Base-by-base conservation (phyloP, 1,140 invertebrate species). In the Episyrphus balteatus region DNA sequence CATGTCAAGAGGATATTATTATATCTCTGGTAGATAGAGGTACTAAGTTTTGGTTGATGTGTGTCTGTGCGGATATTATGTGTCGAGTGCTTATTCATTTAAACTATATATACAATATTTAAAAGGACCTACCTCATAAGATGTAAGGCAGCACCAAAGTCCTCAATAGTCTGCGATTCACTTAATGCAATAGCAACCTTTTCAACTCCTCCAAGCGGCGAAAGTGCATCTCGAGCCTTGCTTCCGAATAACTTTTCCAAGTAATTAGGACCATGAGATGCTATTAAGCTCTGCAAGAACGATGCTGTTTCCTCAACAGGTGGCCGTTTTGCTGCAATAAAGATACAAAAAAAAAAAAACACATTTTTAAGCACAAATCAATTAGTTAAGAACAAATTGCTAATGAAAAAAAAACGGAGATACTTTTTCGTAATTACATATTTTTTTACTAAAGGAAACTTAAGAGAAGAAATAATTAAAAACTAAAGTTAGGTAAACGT, bases 141-240 rank as follows among this genome's bases (percentile, higher is more conserved):
- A 55, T 65, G 66, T 40, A 68, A 42, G 51, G 66, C 66, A 17
- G 66, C 66, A 31, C 66, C 65, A 49, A 68, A 68, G 55, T 68
- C 66, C 69, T 95, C 92, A 62, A 96, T 91, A 11, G 92, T 96
- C 72, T 95, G 92, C 13, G 92, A 95, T 75, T 96, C 92, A 92
- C 77, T 52, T 69, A 97, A 73, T 47, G 92, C 90, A 56, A 96
- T 92, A 51, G 92, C 92, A 30, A 96, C 92, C 69, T 88, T 86
- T 58, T 94, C 86, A 8, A 95, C 88, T 31, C 92, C 93, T 21
- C 93, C 93, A 17, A 97, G 75, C 1, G 88, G 89, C 51, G 81
- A 80, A 19, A 96, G 75, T 1, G 90, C 86, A 62, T 95, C 88
- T 52, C 91, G 75, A 14, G 92, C 92, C 73, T 94, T 95, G 61